Conservation (phyloP, 2,888 invertebrate genomes). For the Anticlea derivata region DNA sequence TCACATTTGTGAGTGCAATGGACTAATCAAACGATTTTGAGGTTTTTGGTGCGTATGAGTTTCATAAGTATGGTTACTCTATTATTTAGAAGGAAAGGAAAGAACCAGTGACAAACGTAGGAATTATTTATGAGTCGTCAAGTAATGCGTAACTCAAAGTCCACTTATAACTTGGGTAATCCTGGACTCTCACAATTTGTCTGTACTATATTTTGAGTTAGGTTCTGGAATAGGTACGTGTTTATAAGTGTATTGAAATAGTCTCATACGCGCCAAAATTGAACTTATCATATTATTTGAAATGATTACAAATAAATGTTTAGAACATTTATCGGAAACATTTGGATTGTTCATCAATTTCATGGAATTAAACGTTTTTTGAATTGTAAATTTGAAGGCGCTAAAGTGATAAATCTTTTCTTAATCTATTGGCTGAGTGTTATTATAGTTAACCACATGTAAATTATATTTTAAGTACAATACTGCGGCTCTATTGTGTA, state of each 20-base stretch:
- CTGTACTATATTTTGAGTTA: too few species aligned
- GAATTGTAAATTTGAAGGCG: constrained; percentile 49
- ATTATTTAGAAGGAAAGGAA: neutral
- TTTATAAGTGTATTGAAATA: neutral
- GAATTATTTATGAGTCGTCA: too few species aligned
- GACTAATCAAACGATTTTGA: neutral
- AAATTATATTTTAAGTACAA: constrained; percentile 30
- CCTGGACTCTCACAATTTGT: too few species aligned
- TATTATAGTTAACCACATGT: constrained; percentile 34
- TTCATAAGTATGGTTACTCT: neutral
- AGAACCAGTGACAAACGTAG: neutral
- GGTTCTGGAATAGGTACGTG: too few species aligned
- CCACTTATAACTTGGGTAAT: too few species aligned
- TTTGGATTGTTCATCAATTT: constrained; percentile 23
- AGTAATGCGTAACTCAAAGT: too few species aligned
- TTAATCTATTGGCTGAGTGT: constrained; percentile 34
- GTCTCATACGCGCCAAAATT: constrained; percentile 7
- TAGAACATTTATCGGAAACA: constrained; percentile 18
- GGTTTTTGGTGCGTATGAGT: constrained; percentile 15
- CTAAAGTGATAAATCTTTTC: constrained; percentile 51
- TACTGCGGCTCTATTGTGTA: neutral
- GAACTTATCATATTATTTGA: neutral
- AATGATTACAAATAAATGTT: constrained; percentile 15
- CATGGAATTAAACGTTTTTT: constrained; percentile 24
- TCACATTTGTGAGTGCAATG: constrained; percentile 1